Evolutionary conservation across 2,113 vertebrate species (phyloP).

Genomic region (Austrofundulus limnaeus): DNA sequence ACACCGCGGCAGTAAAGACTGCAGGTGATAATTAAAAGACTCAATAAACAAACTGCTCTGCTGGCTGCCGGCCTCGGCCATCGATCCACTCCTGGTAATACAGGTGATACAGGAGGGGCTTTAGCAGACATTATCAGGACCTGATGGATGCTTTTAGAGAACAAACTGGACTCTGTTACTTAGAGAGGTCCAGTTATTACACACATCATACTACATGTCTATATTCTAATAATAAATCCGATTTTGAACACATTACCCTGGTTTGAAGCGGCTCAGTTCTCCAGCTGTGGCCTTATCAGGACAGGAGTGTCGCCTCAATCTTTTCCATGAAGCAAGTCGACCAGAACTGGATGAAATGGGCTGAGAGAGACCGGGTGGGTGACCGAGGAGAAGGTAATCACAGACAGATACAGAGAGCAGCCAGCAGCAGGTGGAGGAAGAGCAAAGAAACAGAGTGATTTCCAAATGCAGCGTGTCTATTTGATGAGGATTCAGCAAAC

Average conservation of each 20-base stretch:
- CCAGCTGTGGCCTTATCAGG: not conserved
- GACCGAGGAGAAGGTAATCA: slow-evolving; percentile 20
- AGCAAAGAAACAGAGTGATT: not conserved
- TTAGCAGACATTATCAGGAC: not conserved
- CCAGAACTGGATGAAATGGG: slow-evolving; percentile 1
- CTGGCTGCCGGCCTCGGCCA: slow-evolving; percentile 16
- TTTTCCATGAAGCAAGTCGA: slow-evolving; percentile 1
- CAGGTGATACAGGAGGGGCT: not conserved
- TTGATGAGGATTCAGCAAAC: slow-evolving; percentile 1
- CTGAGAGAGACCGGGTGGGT: slow-evolving; percentile 31
- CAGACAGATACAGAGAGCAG: slow-evolving; percentile 7
- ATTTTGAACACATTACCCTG: not conserved
- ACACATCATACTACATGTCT: not conserved
- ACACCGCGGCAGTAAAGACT: slow-evolving; percentile 30
- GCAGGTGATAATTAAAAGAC: slow-evolving; percentile 53
- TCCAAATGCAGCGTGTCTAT: slow-evolving; percentile 4
- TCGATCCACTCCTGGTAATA: slow-evolving; percentile 16
- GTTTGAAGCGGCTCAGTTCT: not conserved
- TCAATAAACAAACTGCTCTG: slow-evolving; percentile 37
- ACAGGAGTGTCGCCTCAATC: not conserved
- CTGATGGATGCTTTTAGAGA: not conserved
- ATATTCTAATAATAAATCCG: not conserved
- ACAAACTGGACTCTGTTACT: not conserved
- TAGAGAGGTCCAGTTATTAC: not conserved
- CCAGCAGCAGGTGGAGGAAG: slow-evolving; percentile 24